Conservation (phyloP, 2,797 vertebrate species). For the Coccyzus lansbergi region DNA sequence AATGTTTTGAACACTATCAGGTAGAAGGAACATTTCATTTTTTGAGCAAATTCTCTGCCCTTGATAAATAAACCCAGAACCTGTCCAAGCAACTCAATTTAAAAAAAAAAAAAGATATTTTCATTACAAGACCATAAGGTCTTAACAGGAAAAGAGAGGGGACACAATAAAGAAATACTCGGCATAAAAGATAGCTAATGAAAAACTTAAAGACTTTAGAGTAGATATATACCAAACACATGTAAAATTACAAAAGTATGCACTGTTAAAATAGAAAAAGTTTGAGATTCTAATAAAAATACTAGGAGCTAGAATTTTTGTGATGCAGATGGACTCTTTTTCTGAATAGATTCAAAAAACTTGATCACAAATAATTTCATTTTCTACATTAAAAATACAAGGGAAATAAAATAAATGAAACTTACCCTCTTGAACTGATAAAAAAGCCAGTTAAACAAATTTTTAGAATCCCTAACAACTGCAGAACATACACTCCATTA, state of each 20-base stretch:
- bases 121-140: not conserved
- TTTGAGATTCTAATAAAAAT: not conserved
- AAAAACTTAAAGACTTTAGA: not conserved
- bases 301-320: not conserved
- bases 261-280: not conserved
- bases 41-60: not conserved
- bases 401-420: conserved; percentile 2
- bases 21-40: not conserved
- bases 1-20: not conserved
- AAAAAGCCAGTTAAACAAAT: not conserved
- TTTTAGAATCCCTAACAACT: not conserved
- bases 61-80: not conserved
- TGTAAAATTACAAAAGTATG: not conserved
- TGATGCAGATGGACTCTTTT: not conserved
- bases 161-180: not conserved
- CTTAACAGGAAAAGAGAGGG: not conserved
- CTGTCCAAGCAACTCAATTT: not conserved
- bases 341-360: not conserved
- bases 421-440: not conserved
- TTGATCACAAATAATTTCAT: not conserved
- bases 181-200: not conserved
- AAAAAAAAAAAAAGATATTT: not conserved
- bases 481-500: conserved; percentile 1
- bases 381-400: not conserved
- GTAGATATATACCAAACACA: not conserved